Evolutionary conservation across 2,113 vertebrate genomes (phyloP).

Genomic region (Saccopteryx leptura): DNA sequence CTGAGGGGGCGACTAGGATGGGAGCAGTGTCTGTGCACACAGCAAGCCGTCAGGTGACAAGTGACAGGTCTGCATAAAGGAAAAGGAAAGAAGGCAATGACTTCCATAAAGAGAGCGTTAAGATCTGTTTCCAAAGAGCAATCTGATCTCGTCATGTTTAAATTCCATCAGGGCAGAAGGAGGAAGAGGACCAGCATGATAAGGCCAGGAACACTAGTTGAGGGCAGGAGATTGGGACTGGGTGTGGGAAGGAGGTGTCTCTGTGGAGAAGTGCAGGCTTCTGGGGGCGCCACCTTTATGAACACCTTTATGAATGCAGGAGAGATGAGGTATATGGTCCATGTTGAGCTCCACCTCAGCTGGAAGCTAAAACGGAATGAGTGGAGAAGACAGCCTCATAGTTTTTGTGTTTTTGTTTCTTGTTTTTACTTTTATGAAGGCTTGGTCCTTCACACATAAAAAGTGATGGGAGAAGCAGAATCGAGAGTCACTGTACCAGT

Average conservation of each 20-base stretch:
- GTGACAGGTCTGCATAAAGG: background rate
- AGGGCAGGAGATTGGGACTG: background rate
- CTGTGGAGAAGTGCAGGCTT: background rate
- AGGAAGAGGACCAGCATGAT: rapidly evolving
- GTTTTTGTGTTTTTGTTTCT: background rate
- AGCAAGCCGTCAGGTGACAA: background rate
- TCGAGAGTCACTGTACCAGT: background rate
- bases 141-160: background rate
- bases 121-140: background rate
- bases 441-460: background rate
- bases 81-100: background rate
- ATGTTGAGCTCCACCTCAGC: rapidly evolving
- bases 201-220: rapidly evolving
- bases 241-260: too few species aligned
- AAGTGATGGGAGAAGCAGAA: background rate
- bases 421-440: background rate
- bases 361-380: rapidly evolving
- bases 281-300: too few species aligned
- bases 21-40: background rate
- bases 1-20: background rate
- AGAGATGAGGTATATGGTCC: background rate
- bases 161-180: too few species aligned
- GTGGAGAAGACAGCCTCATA: background rate
- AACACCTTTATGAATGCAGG: background rate
- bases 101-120: rapidly evolving